Base-by-base conservation (phyloP, 2,113 vertebrate species). In the Rhegmatorhina hoffmannsi region DNA sequence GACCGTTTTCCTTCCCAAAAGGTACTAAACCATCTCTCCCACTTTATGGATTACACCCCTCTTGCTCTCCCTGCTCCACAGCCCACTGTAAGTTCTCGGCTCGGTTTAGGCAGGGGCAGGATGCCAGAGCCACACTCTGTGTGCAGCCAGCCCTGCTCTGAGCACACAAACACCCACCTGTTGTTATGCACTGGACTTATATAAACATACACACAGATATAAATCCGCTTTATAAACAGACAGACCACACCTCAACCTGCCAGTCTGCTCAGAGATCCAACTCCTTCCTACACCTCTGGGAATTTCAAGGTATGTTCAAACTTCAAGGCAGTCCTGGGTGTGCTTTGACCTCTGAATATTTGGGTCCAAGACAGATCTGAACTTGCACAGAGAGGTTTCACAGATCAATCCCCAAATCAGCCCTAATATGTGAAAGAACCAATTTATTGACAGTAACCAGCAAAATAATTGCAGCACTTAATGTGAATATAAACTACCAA, bases 341-440 rank as follows among this genome's bases (percentile, higher is more conserved):
- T 90, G 79, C 72, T 94, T 81, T 94, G 87, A 93, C 93, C 85
- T 67, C 88, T 81, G 82, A 87, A 63, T 56, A 90, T 86, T 16
- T 38, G 63, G 34, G 70, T 56, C 59, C 34, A 55, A 73, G 20
- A 78, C 60, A 68, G 59, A 86, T 89, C 83, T 83, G 56, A 93
- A 86, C 72, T 86, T 70, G 72, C 63, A 86, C 10, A 43, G 46
- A 66, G 79, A 70, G 59, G 56, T 67, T 88, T 83, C 59, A 84
- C 34, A 88, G 85, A 36, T 84, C 85, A 50, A 64, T 72, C 73
- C 56, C 90, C 60, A 67, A 86, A 92, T 67, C 49, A 68, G 28
- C 29, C 31, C 56, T 91, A 29, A 12, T 20, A 63, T 67, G 83
- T 52, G 9, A 72, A 84, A 88, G n/a, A 67, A 40, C 5, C 47